Base-by-base conservation (phyloP, 2,888 invertebrate species). In the Thereva unica region DNA sequence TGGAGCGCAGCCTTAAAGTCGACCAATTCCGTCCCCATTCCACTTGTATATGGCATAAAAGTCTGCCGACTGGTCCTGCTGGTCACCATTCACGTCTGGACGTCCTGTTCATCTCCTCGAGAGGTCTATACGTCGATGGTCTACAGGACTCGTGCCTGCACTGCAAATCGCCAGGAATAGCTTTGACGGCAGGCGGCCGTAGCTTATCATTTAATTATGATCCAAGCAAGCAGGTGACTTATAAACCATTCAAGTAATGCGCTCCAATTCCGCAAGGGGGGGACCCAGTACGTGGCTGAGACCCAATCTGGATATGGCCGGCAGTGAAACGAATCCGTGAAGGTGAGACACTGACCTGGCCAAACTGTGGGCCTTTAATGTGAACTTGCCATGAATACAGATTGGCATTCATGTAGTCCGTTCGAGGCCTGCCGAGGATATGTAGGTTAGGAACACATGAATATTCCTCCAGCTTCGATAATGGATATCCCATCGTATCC, bases 171-270 rank as follows among this genome's bases (percentile, higher is more conserved):
- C 4, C 47, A 50, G n/a, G 61, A 61, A 50, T 41, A 50, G 47
- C 49, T 47, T 10, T 41, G 35, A 23, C 47, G 7, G 57, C 47
- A 47, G 9, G 35, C 40, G 40, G 50, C 7, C n/a, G 40, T 4
- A 61, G 50, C 61, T 50, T 47, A 50, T 61, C 49, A 61, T 50
- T 61, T 61, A 50, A 61, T 61, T 61, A 61, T 49, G 35, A 6
- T 12, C 10, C n/a, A 49, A 50, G 45, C 35, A 12, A 61, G 40
- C 8, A 38, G 40, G 37, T 40, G 12, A 61, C 49, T 50, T 50
- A 42, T 40, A 61, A 61, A 50, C 35, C 23, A 40, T 42, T 61
- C 41, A 50, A 42, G 50, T 49, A 50, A 61, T 61, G 49, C 50
- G 45, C 12, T 35, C 38, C 59, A 49, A 10, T 4, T 45, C 7